phyloP scores from a whole-genome alignment of 92 coral and sea anemone genomes.

The Zoanthus sansibaricus region DNA sequence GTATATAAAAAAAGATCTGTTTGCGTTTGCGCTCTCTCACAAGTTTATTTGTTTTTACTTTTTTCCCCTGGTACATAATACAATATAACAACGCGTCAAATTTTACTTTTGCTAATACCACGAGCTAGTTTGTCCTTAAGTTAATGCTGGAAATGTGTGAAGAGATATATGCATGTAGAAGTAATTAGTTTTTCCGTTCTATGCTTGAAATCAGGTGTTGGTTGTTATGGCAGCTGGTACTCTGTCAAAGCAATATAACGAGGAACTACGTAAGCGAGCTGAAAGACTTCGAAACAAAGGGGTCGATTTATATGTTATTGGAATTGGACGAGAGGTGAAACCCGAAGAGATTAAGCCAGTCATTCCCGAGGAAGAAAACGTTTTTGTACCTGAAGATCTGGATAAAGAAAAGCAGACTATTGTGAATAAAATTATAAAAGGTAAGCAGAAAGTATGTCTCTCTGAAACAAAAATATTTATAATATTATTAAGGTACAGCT shows the following conservation, averaged over 20 bases:
- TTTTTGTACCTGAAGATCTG: slow-evolving; percentile 25
- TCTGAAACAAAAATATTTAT: too few species aligned
- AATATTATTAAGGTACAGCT: too few species aligned
- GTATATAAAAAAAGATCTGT: too few species aligned
- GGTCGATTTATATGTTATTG: slow-evolving; percentile 28
- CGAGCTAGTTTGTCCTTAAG: too few species aligned
- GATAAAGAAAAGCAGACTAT: slow-evolving; percentile 38
- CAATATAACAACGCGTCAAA: too few species aligned
- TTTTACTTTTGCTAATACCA: too few species aligned
- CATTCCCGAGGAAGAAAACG: slow-evolving; percentile 23
- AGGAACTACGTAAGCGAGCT: slow-evolving; percentile 10
- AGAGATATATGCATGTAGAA: too few species aligned
- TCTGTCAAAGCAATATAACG: slow-evolving; percentile 1
- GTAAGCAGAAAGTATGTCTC: not conserved
- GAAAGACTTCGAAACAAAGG: slow-evolving; percentile 38
- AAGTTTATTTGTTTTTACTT: too few species aligned
- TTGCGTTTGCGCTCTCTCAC: too few species aligned
- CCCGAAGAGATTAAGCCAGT: slow-evolving; percentile 16
- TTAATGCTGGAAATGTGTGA: too few species aligned
- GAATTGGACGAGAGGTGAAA: slow-evolving; percentile 29
- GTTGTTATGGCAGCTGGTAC: slow-evolving; percentile 40
- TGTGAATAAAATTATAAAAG: slow-evolving; percentile 27
- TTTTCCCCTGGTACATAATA: too few species aligned
- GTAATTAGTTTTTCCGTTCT: too few species aligned
- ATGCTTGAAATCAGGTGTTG: slow-evolving; percentile 10